A percentile compares a stretch with the other conserved stretches of the same genome.
phyloP scores from a whole-genome alignment of 2,113 vertebrate genomes.

The Tragelaphus buxtoni region DNA sequence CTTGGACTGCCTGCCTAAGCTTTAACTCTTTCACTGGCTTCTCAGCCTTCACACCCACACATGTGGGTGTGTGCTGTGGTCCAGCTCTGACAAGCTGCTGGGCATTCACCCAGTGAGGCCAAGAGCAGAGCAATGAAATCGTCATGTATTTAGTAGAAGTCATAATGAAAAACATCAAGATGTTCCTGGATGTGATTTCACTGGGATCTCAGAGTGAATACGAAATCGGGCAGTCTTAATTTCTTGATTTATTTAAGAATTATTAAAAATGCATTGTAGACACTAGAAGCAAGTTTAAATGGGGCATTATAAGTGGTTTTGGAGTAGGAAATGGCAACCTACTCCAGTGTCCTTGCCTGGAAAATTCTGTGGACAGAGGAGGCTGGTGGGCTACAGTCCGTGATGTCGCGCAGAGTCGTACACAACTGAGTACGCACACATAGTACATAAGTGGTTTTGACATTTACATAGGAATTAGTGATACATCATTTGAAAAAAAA shows the following conservation, averaged over 20 bases:
- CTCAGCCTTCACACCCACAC: not conserved
- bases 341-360: not conserved
- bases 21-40: not conserved
- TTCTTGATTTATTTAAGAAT: not conserved
- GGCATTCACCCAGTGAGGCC: not conserved
- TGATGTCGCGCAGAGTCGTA: not conserved
- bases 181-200: not conserved
- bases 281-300: not conserved
- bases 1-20: not conserved
- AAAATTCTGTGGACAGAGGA: not conserved
- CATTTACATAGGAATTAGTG: not conserved
- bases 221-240: not conserved
- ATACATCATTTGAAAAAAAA: not conserved
- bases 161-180: not conserved
- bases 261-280: not conserved
- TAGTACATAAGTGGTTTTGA: not conserved
- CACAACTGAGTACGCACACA: not conserved
- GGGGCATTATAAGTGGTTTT: not conserved
- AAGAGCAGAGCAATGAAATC: not conserved
- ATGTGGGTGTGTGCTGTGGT: too few species aligned
- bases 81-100: not conserved
- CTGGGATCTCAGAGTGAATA: not conserved
- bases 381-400: rapidly evolving
- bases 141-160: not conserved
- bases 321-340: not conserved